Evolutionary conservation across 2,113 vertebrate species (phyloP).

Genomic region (Kryptolebias marmoratus): DNA sequence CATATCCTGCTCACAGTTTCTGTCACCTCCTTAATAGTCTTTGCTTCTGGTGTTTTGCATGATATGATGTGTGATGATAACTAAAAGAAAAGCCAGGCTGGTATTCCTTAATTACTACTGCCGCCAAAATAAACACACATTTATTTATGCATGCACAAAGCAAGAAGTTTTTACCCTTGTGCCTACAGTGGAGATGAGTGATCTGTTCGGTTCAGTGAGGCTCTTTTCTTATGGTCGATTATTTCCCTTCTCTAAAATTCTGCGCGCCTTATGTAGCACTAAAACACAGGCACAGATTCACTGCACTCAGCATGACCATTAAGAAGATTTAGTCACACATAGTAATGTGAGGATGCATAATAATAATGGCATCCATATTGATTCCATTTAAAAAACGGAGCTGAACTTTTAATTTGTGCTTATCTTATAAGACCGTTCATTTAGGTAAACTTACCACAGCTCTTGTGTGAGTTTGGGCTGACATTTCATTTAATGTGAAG

Average conservation of each 20-base stretch:
- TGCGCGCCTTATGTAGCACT: background rate
- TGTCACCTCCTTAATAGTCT: too few species aligned
- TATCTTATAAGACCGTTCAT: too few species aligned
- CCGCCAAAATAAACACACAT: background rate
- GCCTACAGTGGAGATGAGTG: background rate
- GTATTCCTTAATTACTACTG: too few species aligned
- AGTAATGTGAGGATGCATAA: background rate
- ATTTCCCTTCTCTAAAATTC: background rate
- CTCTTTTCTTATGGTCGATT: background rate
- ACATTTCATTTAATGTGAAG: too few species aligned
- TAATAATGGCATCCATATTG: background rate
- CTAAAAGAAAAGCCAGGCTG: too few species aligned
- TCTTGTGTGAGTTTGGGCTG: too few species aligned
- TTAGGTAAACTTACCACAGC: too few species aligned
- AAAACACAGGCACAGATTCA: background rate
- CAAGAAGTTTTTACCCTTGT: background rate
- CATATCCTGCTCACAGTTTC: background rate
- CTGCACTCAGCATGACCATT: background rate
- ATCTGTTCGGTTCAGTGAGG: background rate
- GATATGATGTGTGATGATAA: too few species aligned
- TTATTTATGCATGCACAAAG: background rate
- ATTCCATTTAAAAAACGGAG: too few species aligned
- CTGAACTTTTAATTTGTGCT: too few species aligned
- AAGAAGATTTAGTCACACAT: background rate
- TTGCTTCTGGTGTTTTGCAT: too few species aligned